These are phyloP conservation scores for Eupelmus urozonus DNA, from an alignment of 2,888 invertebrate genomes.

Conservation along the genomic window DNA sequence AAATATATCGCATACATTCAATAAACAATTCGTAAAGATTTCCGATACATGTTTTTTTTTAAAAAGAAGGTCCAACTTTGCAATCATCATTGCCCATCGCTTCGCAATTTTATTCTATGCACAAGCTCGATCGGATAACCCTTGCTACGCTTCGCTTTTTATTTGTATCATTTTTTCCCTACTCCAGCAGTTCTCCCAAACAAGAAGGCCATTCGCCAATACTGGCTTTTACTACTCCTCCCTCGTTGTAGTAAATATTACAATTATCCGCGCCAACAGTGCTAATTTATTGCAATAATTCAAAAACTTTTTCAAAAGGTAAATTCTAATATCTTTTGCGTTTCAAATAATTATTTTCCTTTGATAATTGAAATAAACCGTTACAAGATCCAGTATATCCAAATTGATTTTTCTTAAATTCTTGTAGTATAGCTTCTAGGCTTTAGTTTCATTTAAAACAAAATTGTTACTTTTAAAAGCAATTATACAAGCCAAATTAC, in stretches of 20 bases:
- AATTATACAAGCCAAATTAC: too few relatives aligned
- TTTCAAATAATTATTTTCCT: too few relatives aligned
- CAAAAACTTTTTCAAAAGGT: background rate
- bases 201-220: conserved; percentile 17
- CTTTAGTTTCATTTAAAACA: background rate
- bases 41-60: too few relatives aligned
- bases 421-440: background rate
- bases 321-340: background rate
- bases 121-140: conserved; percentile 9
- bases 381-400: background rate
- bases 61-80: too few relatives aligned
- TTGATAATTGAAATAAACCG: background rate
- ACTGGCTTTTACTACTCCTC: background rate
- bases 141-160: background rate
- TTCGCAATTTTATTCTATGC: conserved; percentile 23
- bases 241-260: background rate
- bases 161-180: background rate
- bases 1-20: too few relatives aligned
- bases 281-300: background rate
- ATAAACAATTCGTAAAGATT: too few relatives aligned
- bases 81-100: too few relatives aligned
- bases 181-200: conserved; percentile 5
- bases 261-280: background rate
- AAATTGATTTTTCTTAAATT: background rate
- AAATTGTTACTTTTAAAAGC: too few relatives aligned